A percentile compares a stretch with the other conserved stretches of the same genome.
Evolutionary conservation across 2,113 vertebrate species (phyloP).

Genomic region (Phalacrocorax brasilianus): DNA sequence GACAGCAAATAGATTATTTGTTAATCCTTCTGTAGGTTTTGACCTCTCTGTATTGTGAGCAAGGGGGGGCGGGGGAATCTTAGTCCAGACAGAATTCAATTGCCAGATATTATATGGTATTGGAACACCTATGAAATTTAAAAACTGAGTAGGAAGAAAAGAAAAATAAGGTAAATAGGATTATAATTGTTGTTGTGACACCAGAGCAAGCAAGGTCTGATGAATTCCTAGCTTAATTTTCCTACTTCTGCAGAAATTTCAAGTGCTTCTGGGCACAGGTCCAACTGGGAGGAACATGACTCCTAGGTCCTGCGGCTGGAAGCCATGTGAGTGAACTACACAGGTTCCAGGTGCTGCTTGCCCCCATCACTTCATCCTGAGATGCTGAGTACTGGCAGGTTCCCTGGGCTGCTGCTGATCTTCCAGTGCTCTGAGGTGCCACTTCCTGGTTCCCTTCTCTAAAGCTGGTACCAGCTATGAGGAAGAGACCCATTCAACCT

Average conservation of each 20-base stretch:
- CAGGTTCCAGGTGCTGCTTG: neutral
- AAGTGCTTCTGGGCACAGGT: neutral
- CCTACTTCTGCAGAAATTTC: neutral
- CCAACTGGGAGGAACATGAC: neutral
- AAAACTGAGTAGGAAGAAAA: neutral
- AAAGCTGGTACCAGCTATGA: neutral
- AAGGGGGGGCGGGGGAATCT: neutral
- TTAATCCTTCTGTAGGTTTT: constrained; percentile 10
- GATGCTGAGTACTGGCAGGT: neutral
- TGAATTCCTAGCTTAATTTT: neutral
- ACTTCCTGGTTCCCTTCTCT: neutral
- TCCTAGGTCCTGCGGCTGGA: neutral
- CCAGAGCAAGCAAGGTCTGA: neutral
- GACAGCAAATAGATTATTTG: neutral
- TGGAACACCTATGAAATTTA: neutral
- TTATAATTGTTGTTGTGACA: neutral
- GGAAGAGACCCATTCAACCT: neutral
- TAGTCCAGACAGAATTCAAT: neutral
- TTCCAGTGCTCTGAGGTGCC: neutral
- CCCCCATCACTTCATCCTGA: neutral
- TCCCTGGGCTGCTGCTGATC: neutral
- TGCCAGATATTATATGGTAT: neutral
- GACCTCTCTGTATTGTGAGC: neutral
- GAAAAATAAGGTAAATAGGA: neutral
- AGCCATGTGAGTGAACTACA: neutral